Conservation (phyloP, 1,140 invertebrate genomes). For the Drosophila leontia region DNA sequence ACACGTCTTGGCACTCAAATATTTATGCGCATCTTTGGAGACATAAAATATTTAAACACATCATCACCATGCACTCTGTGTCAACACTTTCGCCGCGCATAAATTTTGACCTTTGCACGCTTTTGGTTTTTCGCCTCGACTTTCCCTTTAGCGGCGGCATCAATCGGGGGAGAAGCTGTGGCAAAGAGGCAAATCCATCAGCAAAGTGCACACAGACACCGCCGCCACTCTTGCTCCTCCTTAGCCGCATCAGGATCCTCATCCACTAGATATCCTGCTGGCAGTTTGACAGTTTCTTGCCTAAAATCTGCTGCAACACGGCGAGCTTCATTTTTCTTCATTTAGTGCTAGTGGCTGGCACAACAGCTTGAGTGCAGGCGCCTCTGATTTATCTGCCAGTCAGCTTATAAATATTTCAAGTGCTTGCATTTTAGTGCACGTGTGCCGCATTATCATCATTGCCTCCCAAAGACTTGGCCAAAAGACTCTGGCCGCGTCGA, state of each 20-base stretch:
- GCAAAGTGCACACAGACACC: conserved; percentile 59
- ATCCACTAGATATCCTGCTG: conserved; percentile 21
- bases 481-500: conserved; percentile 15
- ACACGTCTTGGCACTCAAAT: conserved; percentile 79
- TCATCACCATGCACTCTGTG: conserved; percentile 72
- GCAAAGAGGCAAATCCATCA: conserved; percentile 59
- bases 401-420: conserved; percentile 81
- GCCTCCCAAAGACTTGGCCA: conserved; percentile 13
- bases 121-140: conserved; percentile 33
- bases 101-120: conserved; percentile 71
- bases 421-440: conserved; percentile 79
- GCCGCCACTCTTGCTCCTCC: background rate
- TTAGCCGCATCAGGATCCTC: background rate
- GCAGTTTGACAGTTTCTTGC: conserved; percentile 56
- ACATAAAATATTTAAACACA: conserved; percentile 76
- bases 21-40: conserved; percentile 58
- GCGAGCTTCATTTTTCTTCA: conserved; percentile 74
- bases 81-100: conserved; percentile 70
- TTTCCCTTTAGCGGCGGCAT: conserved; percentile 50
- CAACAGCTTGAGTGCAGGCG: conserved; percentile 60
- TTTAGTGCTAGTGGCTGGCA: conserved; percentile 49
- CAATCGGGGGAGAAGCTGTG: conserved; percentile 56
- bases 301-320: conserved; percentile 37
- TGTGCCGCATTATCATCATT: conserved; percentile 76
- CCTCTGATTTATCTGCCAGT: conserved; percentile 72